Evolutionary conservation across 2,888 invertebrate genomes (phyloP), one percentile per base, ranked within the genome.

Genomic region (Mythimna loreyi): DNA sequence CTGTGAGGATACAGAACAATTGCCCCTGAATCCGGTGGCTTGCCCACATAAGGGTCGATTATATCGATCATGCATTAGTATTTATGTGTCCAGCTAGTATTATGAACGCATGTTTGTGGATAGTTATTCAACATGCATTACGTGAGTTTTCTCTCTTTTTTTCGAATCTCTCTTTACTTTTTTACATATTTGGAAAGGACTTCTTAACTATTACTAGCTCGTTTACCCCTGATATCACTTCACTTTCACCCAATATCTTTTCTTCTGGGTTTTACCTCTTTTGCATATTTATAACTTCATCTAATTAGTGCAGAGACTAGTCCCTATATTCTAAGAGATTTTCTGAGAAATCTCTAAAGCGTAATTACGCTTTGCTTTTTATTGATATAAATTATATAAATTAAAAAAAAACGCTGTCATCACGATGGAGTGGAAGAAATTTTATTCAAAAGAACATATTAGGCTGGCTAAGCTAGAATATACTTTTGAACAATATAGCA

Each of bases 61-160:
- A 65, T 57, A 65, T 53, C 40, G 36, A 49, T 52, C 56, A 69
- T 55, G 45, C 56, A 70, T 40, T 28, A 65, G 70, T 78, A 76
- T 74, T 75, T 69, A 67, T 59, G 56, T 67, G 53, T 65, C 66
- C 30, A 33, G 25, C 68, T 36, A 69, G 60, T 73, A 75, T 65
- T 52, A 64, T 53, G 21, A 64, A 67, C 60, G 62, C 58, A 71
- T 71, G 67, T 65, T 74, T 75, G 81, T 83, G 72, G 62, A 72
- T 65, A 67, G 47, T 62, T 55, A 58, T 72, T 62, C 86, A 87
- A 77, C 81, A 89, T 89, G 89, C 68, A 83, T 72, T 83, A 78
- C 68, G 89, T 89, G 81, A 89, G 88, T 85, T 67, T 62, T 43
- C 1, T 43, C 59, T 28, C 40, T 0, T 36, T 2, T 25, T 45